Percentiles rank a stretch among this genome's conserved stretches.
These are phyloP conservation scores for Amblyornis subalaris DNA, from an alignment of 2,113 vertebrate genomes.

Conservation along the genomic window DNA sequence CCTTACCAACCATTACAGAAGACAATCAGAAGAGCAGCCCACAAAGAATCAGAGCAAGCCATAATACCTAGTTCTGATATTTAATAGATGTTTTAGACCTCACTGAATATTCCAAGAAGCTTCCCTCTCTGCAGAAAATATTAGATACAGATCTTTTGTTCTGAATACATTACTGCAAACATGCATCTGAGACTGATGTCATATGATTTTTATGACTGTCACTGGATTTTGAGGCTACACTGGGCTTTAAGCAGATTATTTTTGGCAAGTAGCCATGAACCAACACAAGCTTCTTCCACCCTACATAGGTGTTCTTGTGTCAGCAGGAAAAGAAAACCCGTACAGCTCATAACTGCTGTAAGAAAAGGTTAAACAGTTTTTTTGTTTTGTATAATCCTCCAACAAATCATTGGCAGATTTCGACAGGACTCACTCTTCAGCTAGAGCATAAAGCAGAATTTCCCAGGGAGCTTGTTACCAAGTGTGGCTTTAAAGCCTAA, in stretches of 20 bases:
- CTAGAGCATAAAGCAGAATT: neutral
- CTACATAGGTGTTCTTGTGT: fast-evolving
- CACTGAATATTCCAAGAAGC: neutral
- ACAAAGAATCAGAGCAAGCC: neutral
- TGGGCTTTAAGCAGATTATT: neutral
- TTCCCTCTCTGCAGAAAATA: neutral
- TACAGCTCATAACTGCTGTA: neutral
- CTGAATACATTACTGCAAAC: neutral
- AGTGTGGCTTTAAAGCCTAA: conserved; percentile 22
- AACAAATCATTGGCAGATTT: neutral
- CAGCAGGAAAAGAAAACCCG: neutral
- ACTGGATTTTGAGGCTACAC: neutral
- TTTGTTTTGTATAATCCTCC: neutral
- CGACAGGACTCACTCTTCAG: neutral
- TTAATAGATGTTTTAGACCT: neutral
- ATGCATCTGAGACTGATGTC: neutral
- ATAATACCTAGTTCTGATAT: neutral
- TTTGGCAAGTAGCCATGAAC: neutral
- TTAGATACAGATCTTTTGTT: neutral
- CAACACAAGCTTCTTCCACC: neutral
- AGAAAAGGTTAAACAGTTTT: neutral
- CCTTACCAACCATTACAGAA: neutral
- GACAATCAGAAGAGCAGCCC: neutral
- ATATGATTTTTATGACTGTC: neutral
- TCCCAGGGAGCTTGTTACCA: neutral